Evolutionary conservation across 2,888 invertebrate species (phyloP).

Genomic region (Quadriops clusia): DNA sequence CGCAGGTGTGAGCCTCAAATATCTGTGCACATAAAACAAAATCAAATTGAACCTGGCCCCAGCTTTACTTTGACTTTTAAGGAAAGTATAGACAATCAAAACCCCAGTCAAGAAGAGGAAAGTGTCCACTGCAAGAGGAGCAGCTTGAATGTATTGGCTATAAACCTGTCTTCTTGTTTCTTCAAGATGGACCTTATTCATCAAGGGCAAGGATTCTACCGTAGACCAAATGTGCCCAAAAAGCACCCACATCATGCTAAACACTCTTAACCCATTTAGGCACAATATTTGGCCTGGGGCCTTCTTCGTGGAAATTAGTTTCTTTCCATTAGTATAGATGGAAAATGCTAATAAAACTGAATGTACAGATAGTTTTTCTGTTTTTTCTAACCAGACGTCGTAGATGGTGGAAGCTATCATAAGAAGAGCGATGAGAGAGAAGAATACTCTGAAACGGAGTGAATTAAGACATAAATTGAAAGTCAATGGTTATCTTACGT

Average conservation of each 20-base stretch:
- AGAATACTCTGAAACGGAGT: background rate
- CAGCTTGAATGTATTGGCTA: slow-evolving; percentile 10
- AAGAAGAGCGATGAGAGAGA: background rate
- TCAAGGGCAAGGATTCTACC: background rate
- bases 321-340: slow-evolving; percentile 2
- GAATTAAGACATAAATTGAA: background rate
- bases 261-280: background rate
- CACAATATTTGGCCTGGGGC: background rate
- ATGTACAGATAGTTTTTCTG: background rate
- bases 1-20: slow-evolving; percentile 11
- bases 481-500: background rate
- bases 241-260: slow-evolving; percentile 5
- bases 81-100: slow-evolving; percentile 9
- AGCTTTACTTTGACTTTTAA: slow-evolving; percentile 8
- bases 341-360: slow-evolving; percentile 2
- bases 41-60: slow-evolving; percentile 4
- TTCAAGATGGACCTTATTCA: background rate
- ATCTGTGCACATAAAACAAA: slow-evolving; percentile 9
- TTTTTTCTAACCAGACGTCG: slow-evolving; percentile 1
- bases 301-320: background rate
- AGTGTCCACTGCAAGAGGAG: slow-evolving; percentile 12
- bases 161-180: background rate
- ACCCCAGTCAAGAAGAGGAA: slow-evolving; percentile 14
- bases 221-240: slow-evolving; percentile 1
- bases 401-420: slow-evolving; percentile 1